phyloP scores from a whole-genome alignment of 2,113 vertebrate genomes.

The Coryphaenoides rupestris region DNA sequence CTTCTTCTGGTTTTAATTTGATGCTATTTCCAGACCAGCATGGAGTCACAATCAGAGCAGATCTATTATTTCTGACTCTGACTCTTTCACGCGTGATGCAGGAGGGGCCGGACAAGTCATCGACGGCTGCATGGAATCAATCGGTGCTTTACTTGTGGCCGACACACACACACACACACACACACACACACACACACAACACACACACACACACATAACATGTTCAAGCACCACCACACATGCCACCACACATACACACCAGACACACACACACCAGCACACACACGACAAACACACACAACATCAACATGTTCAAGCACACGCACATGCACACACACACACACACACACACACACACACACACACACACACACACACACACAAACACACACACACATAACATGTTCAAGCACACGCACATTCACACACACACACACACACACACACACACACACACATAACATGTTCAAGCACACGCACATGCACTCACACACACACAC shows the following conservation, averaged over 20 bases:
- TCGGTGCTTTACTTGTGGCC: neutral
- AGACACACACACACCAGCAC: neutral
- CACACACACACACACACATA: conserved; percentile 1
- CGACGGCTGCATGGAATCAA: conserved; percentile 9
- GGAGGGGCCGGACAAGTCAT: neutral
- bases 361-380: neutral
- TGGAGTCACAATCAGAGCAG: neutral
- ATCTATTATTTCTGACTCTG: neutral
- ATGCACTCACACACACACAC: neutral
- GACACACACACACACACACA: neutral
- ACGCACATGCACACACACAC: conserved; percentile 6
- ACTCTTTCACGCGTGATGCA: conserved; percentile 2
- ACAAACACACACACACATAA: neutral
- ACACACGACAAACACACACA: neutral
- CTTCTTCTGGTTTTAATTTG: conserved; percentile 11
- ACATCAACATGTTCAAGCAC: too few species aligned
- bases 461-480: too few species aligned
- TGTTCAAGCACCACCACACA: neutral
- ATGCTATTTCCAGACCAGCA: conserved; percentile 3
- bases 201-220: too few species aligned
- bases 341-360: conserved; percentile 24
- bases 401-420: too few species aligned
- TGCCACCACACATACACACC: neutral
- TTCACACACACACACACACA: neutral
- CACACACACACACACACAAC: too few species aligned